Evolutionary conservation across 2,113 vertebrate genomes (phyloP), one percentile per base, ranked within the genome.

Genomic region (Muscicapa adusta): DNA sequence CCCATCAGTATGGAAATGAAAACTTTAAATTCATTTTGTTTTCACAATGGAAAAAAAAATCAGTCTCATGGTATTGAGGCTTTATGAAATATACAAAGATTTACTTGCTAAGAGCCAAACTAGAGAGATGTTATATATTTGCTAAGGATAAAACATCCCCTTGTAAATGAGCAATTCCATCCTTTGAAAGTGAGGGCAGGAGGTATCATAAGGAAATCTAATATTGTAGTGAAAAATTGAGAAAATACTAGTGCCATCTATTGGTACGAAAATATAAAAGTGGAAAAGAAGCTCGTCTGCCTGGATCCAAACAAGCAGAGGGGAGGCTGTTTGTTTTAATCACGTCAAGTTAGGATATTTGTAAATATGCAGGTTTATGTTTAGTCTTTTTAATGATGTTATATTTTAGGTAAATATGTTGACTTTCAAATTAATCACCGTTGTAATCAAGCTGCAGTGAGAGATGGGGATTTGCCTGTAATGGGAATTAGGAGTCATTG

Each of bases 231-330:
- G 72, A 91, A 72, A 91, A 67, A 70, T 51, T 2, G 47, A 93
- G 90, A 94, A 79, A 89, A 86, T 95, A 3, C 92, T 66, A 95
- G 79, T 95, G 97, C 96, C 96, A 97, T 94, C 97, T 97, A 96
- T 48, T 93, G 97, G 72, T 50, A 25, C 5, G 16, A 96, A 94
- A 91, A 76, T 50, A 87, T 43, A 96, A 80, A 78, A 36, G 36
- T 28, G 51, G 47, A 84, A 57, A 45, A 63, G 84, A 56, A 75
- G 12, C 51, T 90, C 43, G 0, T 70, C 60, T 67, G 57, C 1
- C 7, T 58, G 7, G 24, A 85, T 38, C 38, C 66, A 76, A 48
- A 88, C 62, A 42, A 50, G 74, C 74, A 43, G 9, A 77, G 83
- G 65, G 40, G 54, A 90, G 80, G 45, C 42, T 95, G 91, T 66